phyloP scores from a whole-genome alignment of 2,888 invertebrate species.

The Opisthograptis luteolata region DNA sequence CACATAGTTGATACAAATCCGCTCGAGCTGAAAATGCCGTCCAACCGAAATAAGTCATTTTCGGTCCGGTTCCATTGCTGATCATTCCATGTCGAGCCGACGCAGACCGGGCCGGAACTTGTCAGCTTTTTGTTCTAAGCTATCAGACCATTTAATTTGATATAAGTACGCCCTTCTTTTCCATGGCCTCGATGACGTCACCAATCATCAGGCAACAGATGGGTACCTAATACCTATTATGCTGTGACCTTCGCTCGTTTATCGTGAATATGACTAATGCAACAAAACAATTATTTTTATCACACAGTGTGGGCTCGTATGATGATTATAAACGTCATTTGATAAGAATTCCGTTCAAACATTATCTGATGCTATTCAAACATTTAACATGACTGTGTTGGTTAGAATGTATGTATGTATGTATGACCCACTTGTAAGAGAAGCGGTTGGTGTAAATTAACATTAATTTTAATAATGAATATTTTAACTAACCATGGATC shows the following conservation, averaged over 20 bases:
- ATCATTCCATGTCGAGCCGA: too few relatives aligned
- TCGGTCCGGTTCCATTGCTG: too few relatives aligned
- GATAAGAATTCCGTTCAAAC: constrained; percentile 9
- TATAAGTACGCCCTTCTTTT: too few relatives aligned
- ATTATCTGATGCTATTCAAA: background rate
- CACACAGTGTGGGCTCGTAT: constrained; percentile 15
- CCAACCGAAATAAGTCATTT: too few relatives aligned
- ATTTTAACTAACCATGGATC: too few relatives aligned
- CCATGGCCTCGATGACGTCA: constrained; percentile 15
- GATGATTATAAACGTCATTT: constrained; percentile 12
- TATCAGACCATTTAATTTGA: too few relatives aligned
- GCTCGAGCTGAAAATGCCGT: too few relatives aligned
- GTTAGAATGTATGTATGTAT: background rate
- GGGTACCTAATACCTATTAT: constrained; percentile 6
- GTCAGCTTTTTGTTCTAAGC: too few relatives aligned
- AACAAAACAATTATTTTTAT: too few relatives aligned
- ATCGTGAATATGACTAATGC: background rate
- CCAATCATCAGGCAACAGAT: constrained; percentile 1
- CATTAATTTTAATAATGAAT: background rate
- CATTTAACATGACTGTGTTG: background rate
- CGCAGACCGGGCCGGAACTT: too few relatives aligned
- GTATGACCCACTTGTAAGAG: background rate
- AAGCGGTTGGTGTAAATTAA: background rate
- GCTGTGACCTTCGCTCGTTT: constrained; percentile 7
- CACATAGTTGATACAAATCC: too few relatives aligned